Evolutionary conservation across 2,888 invertebrate genomes (phyloP).

Genomic region (Galerucella nymphaeae): DNA sequence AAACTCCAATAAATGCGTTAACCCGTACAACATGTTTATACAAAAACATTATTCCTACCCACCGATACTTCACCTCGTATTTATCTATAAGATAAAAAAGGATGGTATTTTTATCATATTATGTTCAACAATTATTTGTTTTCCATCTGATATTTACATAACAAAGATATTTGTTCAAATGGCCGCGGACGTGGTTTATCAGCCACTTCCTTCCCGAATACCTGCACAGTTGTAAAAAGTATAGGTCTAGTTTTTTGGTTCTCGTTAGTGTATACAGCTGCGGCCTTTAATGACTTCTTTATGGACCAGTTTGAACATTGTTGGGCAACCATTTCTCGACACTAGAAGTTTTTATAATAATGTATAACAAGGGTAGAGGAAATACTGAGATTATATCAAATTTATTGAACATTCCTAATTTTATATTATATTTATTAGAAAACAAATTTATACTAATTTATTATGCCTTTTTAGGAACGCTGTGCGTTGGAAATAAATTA

Average conservation of each 20-base stretch:
- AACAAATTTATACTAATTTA: no score
- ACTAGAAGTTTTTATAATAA: neutral
- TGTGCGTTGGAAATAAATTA: no score
- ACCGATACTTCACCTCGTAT: no score
- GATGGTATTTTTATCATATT: neutral
- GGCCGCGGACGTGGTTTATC: neutral
- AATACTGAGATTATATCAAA: neutral
- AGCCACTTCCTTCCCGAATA: conserved; percentile 18
- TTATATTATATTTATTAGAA: no score
- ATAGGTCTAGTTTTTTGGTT: conserved; percentile 38
- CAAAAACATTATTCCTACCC: no score
- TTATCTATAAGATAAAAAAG: no score
- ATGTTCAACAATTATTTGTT: neutral
- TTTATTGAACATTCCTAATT: neutral
- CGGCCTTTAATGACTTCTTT: conserved; percentile 50
- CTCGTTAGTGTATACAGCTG: conserved; percentile 52
- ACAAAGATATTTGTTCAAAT: neutral
- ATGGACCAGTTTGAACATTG: conserved; percentile 35
- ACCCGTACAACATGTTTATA: no score
- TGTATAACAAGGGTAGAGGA: conserved; percentile 9
- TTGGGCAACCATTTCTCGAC: conserved; percentile 23
- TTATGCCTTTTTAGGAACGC: no score
- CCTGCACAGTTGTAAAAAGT: conserved; percentile 30
- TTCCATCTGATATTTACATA: neutral
- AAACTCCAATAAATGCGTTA: no score